Evolutionary conservation across 30 jellyfish, hydroid and myxozoan species (phyloP).

Genomic region (Mastigias papua): DNA sequence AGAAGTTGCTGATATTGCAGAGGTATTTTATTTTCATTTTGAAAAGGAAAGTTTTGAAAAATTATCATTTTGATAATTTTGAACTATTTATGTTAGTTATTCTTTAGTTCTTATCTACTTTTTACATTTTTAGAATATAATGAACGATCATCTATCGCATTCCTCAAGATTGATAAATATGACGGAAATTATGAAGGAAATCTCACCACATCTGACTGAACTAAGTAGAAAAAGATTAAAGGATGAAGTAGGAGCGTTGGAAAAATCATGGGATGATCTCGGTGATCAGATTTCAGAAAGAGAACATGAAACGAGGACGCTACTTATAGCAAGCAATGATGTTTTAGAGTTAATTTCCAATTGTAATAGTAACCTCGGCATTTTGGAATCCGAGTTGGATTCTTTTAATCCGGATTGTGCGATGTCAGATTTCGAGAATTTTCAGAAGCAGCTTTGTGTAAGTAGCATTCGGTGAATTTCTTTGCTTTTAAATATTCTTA

Average conservation of each 20-base stretch:
- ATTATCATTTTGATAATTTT: neutral
- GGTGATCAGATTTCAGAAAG: constrained; percentile 67
- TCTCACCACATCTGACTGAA: constrained; percentile 20
- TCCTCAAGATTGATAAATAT: constrained; percentile 41
- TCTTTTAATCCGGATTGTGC: neutral
- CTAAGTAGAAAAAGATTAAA: constrained; percentile 17
- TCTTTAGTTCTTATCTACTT: too few species aligned
- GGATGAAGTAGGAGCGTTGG: constrained; percentile 26
- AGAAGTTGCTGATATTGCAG: constrained; percentile 14
- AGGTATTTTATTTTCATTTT: constrained; percentile 12
- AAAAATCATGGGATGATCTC: constrained; percentile 48
- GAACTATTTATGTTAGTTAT: too few species aligned
- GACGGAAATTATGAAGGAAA: constrained; percentile 7
- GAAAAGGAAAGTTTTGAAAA: neutral
- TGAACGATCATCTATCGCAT: constrained; percentile 62
- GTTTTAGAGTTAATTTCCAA: constrained; percentile 44
- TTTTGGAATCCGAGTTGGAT: constrained; percentile 54
- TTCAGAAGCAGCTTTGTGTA: constrained; percentile 47
- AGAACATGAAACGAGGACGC: constrained; percentile 48
- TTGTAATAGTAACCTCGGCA: constrained; percentile 42
- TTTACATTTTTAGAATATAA: constrained; percentile 31
- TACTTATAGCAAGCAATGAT: constrained; percentile 12
- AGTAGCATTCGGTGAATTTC: neutral
- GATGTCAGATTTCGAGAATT: constrained; percentile 14
- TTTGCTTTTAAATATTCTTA: too few species aligned